phyloP scores from a whole-genome alignment of 2,888 invertebrate species.

The Hydroisotoma schaefferi region DNA sequence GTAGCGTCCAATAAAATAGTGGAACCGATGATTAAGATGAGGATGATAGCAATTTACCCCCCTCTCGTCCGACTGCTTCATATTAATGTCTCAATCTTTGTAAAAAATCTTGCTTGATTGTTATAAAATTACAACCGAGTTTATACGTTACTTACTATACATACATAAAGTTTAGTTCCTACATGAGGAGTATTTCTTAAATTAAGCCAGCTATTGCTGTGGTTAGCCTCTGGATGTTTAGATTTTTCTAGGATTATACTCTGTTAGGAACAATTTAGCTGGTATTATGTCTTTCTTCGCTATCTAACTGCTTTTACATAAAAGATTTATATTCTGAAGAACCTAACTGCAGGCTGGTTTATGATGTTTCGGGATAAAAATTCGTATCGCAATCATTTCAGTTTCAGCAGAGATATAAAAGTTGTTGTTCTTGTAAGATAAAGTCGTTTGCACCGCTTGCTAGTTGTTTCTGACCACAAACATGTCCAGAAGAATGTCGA shows the following conservation, averaged over 20 bases:
- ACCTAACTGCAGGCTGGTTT: too few relatives aligned
- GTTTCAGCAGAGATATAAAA: too few relatives aligned
- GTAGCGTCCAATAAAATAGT: not conserved
- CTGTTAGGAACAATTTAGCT: not conserved
- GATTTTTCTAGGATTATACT: not conserved
- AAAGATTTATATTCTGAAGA: too few relatives aligned
- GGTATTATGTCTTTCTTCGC: not conserved
- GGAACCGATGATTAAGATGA: not conserved
- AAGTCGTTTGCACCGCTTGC: not conserved
- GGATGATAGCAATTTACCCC: not conserved
- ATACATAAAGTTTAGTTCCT: too few relatives aligned
- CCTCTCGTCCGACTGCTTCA: not conserved
- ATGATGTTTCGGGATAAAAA: too few relatives aligned
- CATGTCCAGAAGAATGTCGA: not conserved
- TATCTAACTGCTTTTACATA: not conserved
- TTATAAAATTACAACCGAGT: too few relatives aligned
- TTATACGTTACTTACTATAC: too few relatives aligned
- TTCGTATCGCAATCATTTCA: too few relatives aligned
- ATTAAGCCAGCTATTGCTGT: not conserved
- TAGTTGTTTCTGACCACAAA: not conserved
- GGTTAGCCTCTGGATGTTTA: not conserved
- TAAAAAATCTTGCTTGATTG: conserved; percentile 32
- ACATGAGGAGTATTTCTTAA: too few relatives aligned
- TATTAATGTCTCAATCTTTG: conserved; percentile 41
- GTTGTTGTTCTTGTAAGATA: not conserved